Evolutionary conservation across 2,113 vertebrate species (phyloP), one percentile per base, ranked within the genome.

Genomic region (Sylvilagus bachmani): DNA sequence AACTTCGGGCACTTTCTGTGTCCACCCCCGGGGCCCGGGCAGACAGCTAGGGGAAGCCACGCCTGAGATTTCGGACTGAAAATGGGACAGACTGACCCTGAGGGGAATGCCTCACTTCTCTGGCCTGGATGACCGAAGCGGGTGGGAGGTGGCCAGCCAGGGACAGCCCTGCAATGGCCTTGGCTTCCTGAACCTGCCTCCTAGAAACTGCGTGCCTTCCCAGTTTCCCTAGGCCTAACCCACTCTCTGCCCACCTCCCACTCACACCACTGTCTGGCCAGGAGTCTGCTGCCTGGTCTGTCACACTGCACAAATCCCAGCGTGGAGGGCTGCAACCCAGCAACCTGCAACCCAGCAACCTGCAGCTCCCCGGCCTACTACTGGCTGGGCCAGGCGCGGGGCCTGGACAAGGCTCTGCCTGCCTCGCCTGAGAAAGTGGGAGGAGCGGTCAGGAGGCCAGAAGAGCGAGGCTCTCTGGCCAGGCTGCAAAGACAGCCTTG

Each of bases 301-400:
- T 14, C 44, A 44, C 6, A 44, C 44, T 44, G 44, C 92, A 51
- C 44, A 21, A 27, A n/a, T n/a, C n/a, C n/a, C n/a, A n/a, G 49
- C 38, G 22, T 33, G 22, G 19, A 67, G 33, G 22, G 74, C 22
- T n/a, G n/a, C 83, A 93, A 91, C 82, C 93, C 95, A 55, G 86
- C 27, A 22, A 22, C 22, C 36, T n/a, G n/a, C 83, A 93, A 91
- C 82, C 93, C 95, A 55, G 86, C 27, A 22, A 22, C 22, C 36
- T n/a, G 69, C 11, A 11, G 82, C 84, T 29, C 1, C 16, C 38
- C 70, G 64, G 82, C 70, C 38, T 51, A 12, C 36, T 78, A 16
- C n/a, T 31, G 51, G 25, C 38, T 53, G 58, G 11, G 31, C 80
- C 31, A n/a, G 2, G 0, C 4, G 77, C n/a, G 2, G 2, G 55